Percentiles rank a stretch among this genome's conserved stretches.
Evolutionary conservation across 1,140 invertebrate species (phyloP).

Genomic region (Psilanteris sp.): DNA sequence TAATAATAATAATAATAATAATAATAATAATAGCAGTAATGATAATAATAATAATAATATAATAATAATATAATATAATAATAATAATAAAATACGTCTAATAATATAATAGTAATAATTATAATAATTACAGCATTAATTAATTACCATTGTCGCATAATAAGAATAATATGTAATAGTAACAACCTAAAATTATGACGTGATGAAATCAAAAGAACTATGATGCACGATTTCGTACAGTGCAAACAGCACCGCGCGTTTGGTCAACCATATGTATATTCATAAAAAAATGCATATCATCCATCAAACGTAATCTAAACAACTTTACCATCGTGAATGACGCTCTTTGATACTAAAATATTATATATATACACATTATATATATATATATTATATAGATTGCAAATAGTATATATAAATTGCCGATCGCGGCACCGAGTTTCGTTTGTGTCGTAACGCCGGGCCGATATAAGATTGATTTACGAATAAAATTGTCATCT

Average conservation of each 20-base stretch:
- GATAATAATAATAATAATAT: too few relatives aligned
- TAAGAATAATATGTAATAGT: constrained; percentile 71
- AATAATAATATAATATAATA: too few relatives aligned
- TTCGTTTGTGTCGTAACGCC: too few relatives aligned
- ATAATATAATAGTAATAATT: constrained; percentile 53
- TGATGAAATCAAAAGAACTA: constrained; percentile 54
- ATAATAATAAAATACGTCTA: too few relatives aligned
- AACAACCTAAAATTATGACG: constrained; percentile 72
- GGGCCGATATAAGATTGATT: too few relatives aligned
- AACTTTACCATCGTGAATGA: constrained; percentile 21
- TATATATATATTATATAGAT: too few relatives aligned
- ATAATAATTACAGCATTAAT: constrained; percentile 67
- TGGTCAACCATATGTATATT: constrained; percentile 5
- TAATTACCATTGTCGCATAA: constrained; percentile 61
- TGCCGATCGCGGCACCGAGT: too few relatives aligned
- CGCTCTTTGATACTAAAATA: constrained; percentile 18
- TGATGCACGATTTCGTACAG: constrained; percentile 43
- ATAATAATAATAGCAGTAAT: too few relatives aligned
- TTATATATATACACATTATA: too few relatives aligned
- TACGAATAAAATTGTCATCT: too few relatives aligned
- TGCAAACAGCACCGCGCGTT: constrained; percentile 40
- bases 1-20: constrained; percentile 64
- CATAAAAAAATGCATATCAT: constrained; percentile 10
- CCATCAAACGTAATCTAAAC: constrained; percentile 10
- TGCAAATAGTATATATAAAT: too few relatives aligned